These are phyloP conservation scores for Hypena proboscidalis DNA, from an alignment of 2,888 invertebrate genomes.

Conservation along the genomic window DNA sequence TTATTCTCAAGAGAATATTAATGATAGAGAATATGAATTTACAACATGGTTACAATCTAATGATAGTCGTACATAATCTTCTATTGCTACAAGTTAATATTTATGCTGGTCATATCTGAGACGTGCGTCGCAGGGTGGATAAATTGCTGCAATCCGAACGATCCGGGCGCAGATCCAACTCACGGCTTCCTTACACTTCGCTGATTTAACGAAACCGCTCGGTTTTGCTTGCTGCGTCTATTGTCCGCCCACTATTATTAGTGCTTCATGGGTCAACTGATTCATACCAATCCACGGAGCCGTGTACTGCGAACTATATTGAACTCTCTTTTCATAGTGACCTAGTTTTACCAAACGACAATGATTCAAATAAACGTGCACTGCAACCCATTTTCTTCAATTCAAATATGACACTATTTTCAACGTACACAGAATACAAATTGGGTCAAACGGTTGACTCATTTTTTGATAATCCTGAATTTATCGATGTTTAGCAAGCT, in stretches of 20 bases:
- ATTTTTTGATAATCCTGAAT: slow-evolving; percentile 5
- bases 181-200: slow-evolving; percentile 66
- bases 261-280: slow-evolving; percentile 59
- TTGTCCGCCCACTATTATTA: slow-evolving; percentile 64
- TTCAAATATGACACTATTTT: background rate
- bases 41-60: no score
- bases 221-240: slow-evolving; percentile 55
- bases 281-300: slow-evolving; percentile 38
- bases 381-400: background rate
- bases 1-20: no score
- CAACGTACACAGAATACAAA: background rate
- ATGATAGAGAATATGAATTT: no score
- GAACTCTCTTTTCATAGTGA: slow-evolving; percentile 36
- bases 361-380: slow-evolving; percentile 12
- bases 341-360: slow-evolving; percentile 25
- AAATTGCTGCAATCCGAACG: slow-evolving; percentile 69
- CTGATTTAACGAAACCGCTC: slow-evolving; percentile 67
- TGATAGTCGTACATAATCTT: background rate
- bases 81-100: slow-evolving; percentile 14
- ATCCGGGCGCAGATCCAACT: slow-evolving; percentile 71
- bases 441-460: background rate
- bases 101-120: slow-evolving; percentile 42
- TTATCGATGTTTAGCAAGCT: background rate
- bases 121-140: slow-evolving; percentile 55
- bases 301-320: slow-evolving; percentile 42